phyloP scores from a whole-genome alignment of 2,888 invertebrate species.

The Amblyteles armatorius region DNA sequence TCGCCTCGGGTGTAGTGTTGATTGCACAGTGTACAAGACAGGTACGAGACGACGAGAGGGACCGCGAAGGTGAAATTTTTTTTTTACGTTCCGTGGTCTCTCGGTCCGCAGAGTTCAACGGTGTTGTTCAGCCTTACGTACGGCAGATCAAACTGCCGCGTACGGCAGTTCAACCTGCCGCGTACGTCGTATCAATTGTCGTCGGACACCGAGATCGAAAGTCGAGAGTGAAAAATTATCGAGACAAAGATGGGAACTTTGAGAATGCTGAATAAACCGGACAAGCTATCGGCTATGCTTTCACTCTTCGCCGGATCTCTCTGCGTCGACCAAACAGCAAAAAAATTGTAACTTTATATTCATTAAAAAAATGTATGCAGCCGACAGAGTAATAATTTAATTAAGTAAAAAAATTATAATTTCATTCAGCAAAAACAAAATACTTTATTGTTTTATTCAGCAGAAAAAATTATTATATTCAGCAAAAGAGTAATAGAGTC shows the following conservation, averaged over 20 bases:
- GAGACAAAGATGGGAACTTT: neutral
- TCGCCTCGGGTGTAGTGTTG: conserved; percentile 23
- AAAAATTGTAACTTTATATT: too few relatives aligned
- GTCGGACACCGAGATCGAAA: neutral
- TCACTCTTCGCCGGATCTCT: conserved; percentile 11
- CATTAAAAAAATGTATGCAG: too few relatives aligned
- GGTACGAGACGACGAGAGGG: conserved; percentile 20
- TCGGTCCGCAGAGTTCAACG: neutral
- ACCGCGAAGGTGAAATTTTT: conserved; percentile 51
- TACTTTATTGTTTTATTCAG: too few relatives aligned
- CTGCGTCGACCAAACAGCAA: conserved; percentile 19
- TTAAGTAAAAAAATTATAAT: too few relatives aligned
- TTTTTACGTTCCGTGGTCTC: conserved; percentile 3
- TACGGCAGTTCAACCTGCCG: neutral
- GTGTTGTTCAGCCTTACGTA: neutral
- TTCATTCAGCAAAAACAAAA: too few relatives aligned
- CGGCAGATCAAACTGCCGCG: neutral
- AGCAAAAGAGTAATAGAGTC: too few relatives aligned
- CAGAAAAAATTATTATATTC: too few relatives aligned
- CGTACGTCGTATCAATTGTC: neutral
- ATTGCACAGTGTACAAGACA: conserved; percentile 26
- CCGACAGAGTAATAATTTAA: too few relatives aligned
- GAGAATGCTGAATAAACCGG: neutral
- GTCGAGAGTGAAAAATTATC: neutral
- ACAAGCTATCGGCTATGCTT: conserved; percentile 21